Evolutionary conservation across 2,888 invertebrate species (phyloP).

Genomic region (Thera britannica): DNA sequence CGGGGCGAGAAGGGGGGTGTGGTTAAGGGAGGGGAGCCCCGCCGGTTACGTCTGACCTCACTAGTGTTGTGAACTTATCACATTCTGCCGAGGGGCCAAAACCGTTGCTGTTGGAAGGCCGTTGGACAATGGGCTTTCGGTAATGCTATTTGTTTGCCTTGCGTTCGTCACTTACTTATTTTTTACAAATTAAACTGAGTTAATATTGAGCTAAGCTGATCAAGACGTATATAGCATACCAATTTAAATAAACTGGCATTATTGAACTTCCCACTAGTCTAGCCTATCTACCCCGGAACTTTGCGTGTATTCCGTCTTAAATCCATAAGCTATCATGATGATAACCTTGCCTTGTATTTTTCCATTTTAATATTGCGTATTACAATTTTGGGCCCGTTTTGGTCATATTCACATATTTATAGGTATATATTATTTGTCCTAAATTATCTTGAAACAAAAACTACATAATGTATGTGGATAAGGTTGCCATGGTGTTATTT

Average conservation of each 20-base stretch:
- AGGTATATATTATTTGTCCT: too few species aligned
- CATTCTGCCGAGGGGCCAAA: conserved; percentile 31
- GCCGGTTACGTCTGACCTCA: conserved; percentile 60
- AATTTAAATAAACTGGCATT: neutral
- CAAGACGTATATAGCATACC: neutral
- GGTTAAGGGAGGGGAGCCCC: conserved; percentile 46
- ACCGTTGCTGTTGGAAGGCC: conserved; percentile 32
- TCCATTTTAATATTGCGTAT: conserved; percentile 4
- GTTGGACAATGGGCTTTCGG: neutral
- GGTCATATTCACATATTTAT: too few species aligned
- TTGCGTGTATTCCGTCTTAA: conserved; percentile 3
- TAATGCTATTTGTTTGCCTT: neutral
- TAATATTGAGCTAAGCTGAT: neutral
- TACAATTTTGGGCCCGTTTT: neutral
- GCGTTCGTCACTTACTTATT: too few species aligned
- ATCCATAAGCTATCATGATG: neutral
- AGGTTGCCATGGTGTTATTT: too few species aligned
- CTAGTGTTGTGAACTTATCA: conserved; percentile 63
- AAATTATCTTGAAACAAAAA: too few species aligned
- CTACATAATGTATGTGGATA: too few species aligned
- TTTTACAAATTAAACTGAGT: neutral
- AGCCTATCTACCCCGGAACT: conserved; percentile 17
- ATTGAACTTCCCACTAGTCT: conserved; percentile 3
- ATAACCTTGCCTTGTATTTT: conserved; percentile 14
- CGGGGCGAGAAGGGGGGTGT: conserved; percentile 9